These are phyloP conservation scores for Lagodon rhomboides DNA, from an alignment of 2,797 vertebrate species.

Conservation along the genomic window DNA sequence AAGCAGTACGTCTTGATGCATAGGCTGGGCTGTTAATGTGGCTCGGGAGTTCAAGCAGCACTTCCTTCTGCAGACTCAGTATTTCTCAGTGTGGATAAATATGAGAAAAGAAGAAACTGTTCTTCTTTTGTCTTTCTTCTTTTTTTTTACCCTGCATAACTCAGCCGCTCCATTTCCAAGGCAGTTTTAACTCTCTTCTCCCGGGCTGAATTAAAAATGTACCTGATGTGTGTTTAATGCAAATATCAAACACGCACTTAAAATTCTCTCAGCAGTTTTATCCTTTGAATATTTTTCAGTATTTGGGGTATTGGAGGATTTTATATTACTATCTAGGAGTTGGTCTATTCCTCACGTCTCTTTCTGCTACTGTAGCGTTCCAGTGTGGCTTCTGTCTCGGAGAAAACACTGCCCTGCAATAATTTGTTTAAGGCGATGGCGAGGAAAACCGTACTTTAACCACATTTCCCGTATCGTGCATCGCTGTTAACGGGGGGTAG, in stretches of 20 bases:
- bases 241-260: conserved; percentile 7
- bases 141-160: conserved; percentile 8
- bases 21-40: background rate
- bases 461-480: conserved; percentile 33
- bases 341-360: background rate
- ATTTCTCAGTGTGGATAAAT: background rate
- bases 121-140: background rate
- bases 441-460: conserved; percentile 34
- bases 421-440: conserved; percentile 22
- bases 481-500: conserved; percentile 47
- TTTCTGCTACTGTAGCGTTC: background rate
- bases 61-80: conserved; percentile 1
- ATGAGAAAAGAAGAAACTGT: background rate
- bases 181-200: conserved; percentile 8
- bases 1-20: background rate
- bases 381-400: background rate
- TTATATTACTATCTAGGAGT: background rate
- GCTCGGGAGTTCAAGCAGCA: background rate
- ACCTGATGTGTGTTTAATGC: conserved; percentile 5
- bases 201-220: conserved; percentile 8
- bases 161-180: background rate
- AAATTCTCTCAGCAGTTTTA: conserved; percentile 7
- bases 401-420: conserved; percentile 1
- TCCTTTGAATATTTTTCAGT: background rate
- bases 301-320: background rate